Base-by-base conservation (phyloP, 1,140 invertebrate genomes). In the Lysiphlebus fabarum region DNA sequence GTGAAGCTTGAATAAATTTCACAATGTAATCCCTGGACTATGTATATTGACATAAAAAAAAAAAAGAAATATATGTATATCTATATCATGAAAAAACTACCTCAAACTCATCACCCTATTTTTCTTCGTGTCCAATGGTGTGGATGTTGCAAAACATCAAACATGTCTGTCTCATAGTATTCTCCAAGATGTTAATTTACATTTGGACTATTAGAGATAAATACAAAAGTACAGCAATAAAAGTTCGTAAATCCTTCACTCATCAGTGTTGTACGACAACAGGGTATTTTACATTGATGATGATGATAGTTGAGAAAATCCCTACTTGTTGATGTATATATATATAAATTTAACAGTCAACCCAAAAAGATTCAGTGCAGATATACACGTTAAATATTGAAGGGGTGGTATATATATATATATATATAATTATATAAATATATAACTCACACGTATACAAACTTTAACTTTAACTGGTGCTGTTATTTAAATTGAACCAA, bases 401-500 rank as follows among this genome's bases (percentile, higher is more conserved):
- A 34, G 17, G 14, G 12, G 51, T 41, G 36, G 17, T 42, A 9
- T 45, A 42, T 34, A 45, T 44, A 47, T 49, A n/a, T n/a, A n/a
- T n/a, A n/a, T n/a, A n/a, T n/a, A n/a, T n/a, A n/a, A n/a, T n/a
- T n/a, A n/a, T n/a, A n/a, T n/a, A n/a, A n/a, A n/a, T n/a, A 53
- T 53, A 60, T 62, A 63, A 65, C 14, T 38, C 17, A 33, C 37
- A 17, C 12, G 33, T 53, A 45, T 12, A 12, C 38, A n/a, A 49
- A 41, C 49, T 33, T 6, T 7, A 6, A 49, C 26, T 49, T 51
- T 12, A 51, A 38, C 42, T 40, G 55, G 42, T 26, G 53, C 58
- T 66, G 64, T 66, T 74, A 73, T 74, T 72, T 71, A 74, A 73
- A 74, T 74, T 69, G 64, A 68, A 63, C 58, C 69, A 67, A 72